Evolutionary conservation across 2,113 vertebrate genomes (phyloP), one percentile per base, ranked within the genome.

Genomic region (Anarhynchus alexandrinus): DNA sequence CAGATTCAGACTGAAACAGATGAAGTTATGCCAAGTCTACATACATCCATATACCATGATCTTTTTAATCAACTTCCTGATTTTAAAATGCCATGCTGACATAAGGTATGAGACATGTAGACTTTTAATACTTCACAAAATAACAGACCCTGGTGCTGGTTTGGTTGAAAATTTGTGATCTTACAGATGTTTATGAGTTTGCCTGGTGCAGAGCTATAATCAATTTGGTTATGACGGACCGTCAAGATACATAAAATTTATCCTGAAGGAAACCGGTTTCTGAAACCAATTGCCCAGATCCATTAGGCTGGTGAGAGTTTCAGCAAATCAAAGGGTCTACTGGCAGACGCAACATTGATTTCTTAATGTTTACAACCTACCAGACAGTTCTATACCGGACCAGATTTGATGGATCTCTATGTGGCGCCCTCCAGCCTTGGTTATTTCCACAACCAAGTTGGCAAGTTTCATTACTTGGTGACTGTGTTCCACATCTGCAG

Each of bases 371-470:
- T 98, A 93, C 98, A 97, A 91, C 90, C 96, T 92, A 93, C 79
- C 96, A 97, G 97, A 94, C 97, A 97, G 96, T 93, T 98, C 97
- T 93, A 95, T 96, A 96, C 92, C 97, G 96, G 97, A 97, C 97
- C 89, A 79, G 96, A 97, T 97, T 94, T 97, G 97, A 98, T 96
- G 96, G 97, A 96, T 98, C 96, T 97, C 97, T 89, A 81, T 82
- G 94, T 97, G 95, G 98, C 51, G n/a, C 95, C 94, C 96, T 97
- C 96, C 96, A 98, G 97, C 93, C 97, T 96, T 96, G 94, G 97
- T 97, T 97, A 97, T 96, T 97, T 97, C 96, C 95, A 96, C 86
- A 87, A 55, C 82, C 96, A 97, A 97, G 90, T 70, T 97, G 97
- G 90, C 93, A 96, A 97, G 83, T 95, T 97, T 87, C 58, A 74